Conservation (phyloP, 1,140 invertebrate genomes). For the Drosophila kikkawai region DNA sequence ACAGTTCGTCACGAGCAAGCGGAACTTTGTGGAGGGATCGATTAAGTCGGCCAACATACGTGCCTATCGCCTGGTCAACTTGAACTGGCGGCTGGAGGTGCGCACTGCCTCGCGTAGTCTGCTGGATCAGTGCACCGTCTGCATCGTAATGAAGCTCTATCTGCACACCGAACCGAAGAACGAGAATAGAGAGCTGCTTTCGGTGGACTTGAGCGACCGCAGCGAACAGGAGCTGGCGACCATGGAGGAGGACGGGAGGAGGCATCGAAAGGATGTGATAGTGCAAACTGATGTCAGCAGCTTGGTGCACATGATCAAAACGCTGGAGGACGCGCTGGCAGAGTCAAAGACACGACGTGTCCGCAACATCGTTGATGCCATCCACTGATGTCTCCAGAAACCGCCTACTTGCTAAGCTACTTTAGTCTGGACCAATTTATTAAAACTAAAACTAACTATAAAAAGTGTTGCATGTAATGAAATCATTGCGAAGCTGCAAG, state of each 20-base stretch:
- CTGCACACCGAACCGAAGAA: conserved; percentile 79
- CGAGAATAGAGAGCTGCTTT: conserved; percentile 73
- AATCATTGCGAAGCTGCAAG: conserved; percentile 43
- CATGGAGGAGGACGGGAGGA: conserved; percentile 70
- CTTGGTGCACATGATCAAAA: conserved; percentile 73
- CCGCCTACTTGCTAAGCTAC: conserved; percentile 46
- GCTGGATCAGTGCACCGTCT: conserved; percentile 67
- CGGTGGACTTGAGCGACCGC: conserved; percentile 43
- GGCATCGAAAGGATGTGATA: conserved; percentile 76
- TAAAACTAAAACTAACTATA: conserved; percentile 68
- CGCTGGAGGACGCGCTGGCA: conserved; percentile 71
- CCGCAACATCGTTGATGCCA: conserved; percentile 72
- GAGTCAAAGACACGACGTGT: conserved; percentile 79
- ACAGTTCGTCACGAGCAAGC: conserved; percentile 77
- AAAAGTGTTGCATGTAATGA: conserved; percentile 2
- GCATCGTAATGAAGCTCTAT: conserved; percentile 72
- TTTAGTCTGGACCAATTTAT: conserved; percentile 80
- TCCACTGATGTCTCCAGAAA: conserved; percentile 65
- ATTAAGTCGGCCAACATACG: conserved; percentile 81
- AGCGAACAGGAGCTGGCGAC: conserved; percentile 53
- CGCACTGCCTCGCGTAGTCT: conserved; percentile 68
- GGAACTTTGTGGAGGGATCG: conserved; percentile 76
- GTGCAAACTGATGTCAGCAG: conserved; percentile 79
- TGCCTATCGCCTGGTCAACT: conserved; percentile 71
- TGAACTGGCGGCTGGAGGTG: conserved; percentile 80